A percentile compares a stretch with the other conserved stretches of the same genome.
Conservation (phyloP, 2,797 vertebrate species). For the Halcyon badia region DNA sequence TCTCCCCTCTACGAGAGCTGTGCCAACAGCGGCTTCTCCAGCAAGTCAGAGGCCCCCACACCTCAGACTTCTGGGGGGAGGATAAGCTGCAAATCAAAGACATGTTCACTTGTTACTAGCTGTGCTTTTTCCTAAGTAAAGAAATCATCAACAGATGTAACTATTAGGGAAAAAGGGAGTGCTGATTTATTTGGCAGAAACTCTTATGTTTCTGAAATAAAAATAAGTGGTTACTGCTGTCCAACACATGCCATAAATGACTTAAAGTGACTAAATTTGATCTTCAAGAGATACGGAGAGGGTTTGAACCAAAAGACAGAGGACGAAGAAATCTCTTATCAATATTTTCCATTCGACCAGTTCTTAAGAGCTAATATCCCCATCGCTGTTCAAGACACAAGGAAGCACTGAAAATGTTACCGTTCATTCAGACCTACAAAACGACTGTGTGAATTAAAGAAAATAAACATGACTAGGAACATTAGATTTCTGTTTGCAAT, state of each 20-base stretch:
- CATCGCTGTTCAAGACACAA: fast-evolving
- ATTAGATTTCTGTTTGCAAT: neutral
- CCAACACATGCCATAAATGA: neutral
- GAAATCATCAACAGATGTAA: slow-evolving; percentile 17
- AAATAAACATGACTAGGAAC: neutral
- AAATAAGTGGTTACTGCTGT: neutral
- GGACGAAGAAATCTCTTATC: neutral
- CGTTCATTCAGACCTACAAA: neutral
- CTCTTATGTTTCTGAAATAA: neutral
- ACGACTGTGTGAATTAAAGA: neutral
- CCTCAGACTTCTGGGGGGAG: neutral
- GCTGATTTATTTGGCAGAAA: neutral
- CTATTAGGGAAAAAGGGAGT: neutral
- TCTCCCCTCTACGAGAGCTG: neutral
- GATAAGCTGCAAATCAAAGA: neutral
- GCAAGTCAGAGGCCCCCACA: neutral
- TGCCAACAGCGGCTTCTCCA: neutral
- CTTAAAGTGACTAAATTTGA: neutral
- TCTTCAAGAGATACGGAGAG: neutral
- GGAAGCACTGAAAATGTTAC: neutral
- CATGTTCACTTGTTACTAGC: neutral
- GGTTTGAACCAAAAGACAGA: neutral
- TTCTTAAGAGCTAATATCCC: too few relatives aligned
- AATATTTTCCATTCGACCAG: neutral
- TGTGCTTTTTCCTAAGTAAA: neutral